Evolutionary conservation across 1,140 invertebrate species (phyloP).

Genomic region (Pinna nobilis): DNA sequence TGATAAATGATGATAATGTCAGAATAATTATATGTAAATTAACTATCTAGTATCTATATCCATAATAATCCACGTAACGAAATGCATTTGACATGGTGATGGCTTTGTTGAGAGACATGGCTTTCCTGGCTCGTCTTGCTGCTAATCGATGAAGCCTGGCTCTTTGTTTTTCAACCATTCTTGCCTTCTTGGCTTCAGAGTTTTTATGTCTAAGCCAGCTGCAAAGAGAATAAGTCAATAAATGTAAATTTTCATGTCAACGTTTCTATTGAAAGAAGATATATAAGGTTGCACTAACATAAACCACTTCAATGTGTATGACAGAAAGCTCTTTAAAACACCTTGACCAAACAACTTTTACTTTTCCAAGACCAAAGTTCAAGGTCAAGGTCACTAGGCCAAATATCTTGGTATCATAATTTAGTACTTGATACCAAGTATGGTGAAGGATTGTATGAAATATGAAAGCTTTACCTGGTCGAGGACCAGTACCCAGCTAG

Average conservation of each 20-base stretch:
- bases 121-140: slow-evolving; percentile 54
- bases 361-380: background rate
- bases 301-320: background rate
- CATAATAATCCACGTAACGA: slow-evolving; percentile 69
- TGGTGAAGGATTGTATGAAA: too few relatives aligned
- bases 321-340: slow-evolving; percentile 4
- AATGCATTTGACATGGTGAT: slow-evolving; percentile 63
- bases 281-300: background rate
- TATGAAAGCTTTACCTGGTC: too few relatives aligned
- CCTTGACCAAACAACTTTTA: background rate
- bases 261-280: background rate
- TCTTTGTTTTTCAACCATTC: slow-evolving; percentile 52
- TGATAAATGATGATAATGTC: too few relatives aligned
- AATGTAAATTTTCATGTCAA: background rate
- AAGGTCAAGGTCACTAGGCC: background rate
- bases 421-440: too few relatives aligned
- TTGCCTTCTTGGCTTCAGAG: slow-evolving; percentile 49
- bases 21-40: background rate
- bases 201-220: slow-evolving; percentile 69
- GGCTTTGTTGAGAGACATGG: slow-evolving; percentile 56
- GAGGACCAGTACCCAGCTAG: too few relatives aligned
- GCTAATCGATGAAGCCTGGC: slow-evolving; percentile 52
- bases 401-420: too few relatives aligned
- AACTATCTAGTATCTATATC: slow-evolving; percentile 55
- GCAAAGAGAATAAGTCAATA: slow-evolving; percentile 9